Conservation (phyloP, 2,888 invertebrate species). For the Nomada hirtipes region DNA sequence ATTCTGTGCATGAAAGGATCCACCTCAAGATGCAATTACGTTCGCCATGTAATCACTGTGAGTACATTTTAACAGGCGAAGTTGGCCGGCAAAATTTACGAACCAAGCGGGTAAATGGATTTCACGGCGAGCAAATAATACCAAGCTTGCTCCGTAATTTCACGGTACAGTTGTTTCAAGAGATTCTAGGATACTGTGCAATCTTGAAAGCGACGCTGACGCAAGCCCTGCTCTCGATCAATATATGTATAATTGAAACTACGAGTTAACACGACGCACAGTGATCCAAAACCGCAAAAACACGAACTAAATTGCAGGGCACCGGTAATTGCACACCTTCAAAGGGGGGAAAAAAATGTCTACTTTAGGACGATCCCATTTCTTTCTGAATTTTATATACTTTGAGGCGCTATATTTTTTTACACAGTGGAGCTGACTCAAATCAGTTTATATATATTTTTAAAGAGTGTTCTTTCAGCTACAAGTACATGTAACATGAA, state of each 20-base stretch:
- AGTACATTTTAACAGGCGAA: constrained; percentile 1
- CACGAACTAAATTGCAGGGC: too few species aligned
- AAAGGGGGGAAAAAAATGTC: too few species aligned
- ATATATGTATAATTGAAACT: constrained; percentile 61
- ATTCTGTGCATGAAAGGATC: constrained; percentile 10
- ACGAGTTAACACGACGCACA: constrained; percentile 34
- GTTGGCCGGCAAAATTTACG: constrained; percentile 13
- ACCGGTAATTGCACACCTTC: too few species aligned
- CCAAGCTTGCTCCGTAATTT: constrained; percentile 28
- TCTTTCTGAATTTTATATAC: too few species aligned
- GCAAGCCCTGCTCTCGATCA: constrained; percentile 49
- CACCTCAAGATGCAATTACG: background rate
- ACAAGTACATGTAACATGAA: too few species aligned
- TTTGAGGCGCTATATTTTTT: too few species aligned
- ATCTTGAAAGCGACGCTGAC: constrained; percentile 48
- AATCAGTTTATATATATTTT: too few species aligned
- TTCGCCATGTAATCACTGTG: background rate
- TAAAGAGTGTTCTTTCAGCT: too few species aligned
- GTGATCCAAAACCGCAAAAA: too few species aligned
- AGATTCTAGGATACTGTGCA: constrained; percentile 42
- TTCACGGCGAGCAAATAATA: constrained; percentile 13
- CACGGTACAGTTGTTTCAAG: constrained; percentile 34
- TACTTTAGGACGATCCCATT: too few species aligned
- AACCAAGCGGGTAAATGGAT: constrained; percentile 4
- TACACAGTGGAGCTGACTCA: too few species aligned